Conservation (phyloP, 2,888 invertebrate genomes). For the Nemoura dubitans region DNA sequence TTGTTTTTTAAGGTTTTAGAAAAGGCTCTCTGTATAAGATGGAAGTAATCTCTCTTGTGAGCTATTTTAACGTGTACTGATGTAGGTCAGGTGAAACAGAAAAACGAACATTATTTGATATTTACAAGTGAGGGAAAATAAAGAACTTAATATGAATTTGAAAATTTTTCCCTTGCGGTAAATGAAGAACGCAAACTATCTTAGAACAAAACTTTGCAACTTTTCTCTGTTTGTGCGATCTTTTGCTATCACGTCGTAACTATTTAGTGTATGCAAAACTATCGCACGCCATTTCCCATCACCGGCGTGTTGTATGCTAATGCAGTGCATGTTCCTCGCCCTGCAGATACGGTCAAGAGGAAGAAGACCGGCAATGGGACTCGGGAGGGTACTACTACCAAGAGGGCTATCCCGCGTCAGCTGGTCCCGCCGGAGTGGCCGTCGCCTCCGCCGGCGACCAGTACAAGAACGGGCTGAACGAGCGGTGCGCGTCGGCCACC, state of each 20-base stretch:
- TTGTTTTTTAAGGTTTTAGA: neutral
- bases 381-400: conserved; percentile 67
- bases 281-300: neutral
- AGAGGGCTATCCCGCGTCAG: conserved; percentile 41
- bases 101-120: neutral
- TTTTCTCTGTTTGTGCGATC: neutral
- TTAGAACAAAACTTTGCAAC: neutral
- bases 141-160: neutral
- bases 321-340: neutral
- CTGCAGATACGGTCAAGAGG: conserved; percentile 67
- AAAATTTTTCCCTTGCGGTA: neutral
- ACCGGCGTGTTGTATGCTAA: neutral
- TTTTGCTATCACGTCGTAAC: neutral
- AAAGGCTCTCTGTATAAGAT: neutral
- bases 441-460: conserved; percentile 63
- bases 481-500: conserved; percentile 42
- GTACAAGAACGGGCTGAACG: conserved; percentile 66
- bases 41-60: neutral
- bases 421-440: conserved; percentile 55
- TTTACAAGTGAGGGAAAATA: neutral
- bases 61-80: neutral
- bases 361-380: conserved; percentile 79
- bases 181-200: neutral
- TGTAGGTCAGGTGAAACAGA: neutral
- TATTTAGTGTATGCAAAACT: neutral